Percentiles rank a stretch among this genome's conserved stretches.
These are phyloP conservation scores for Melanotaenia nigrans DNA, from an alignment of 2,797 vertebrate genomes.

Conservation along the genomic window DNA sequence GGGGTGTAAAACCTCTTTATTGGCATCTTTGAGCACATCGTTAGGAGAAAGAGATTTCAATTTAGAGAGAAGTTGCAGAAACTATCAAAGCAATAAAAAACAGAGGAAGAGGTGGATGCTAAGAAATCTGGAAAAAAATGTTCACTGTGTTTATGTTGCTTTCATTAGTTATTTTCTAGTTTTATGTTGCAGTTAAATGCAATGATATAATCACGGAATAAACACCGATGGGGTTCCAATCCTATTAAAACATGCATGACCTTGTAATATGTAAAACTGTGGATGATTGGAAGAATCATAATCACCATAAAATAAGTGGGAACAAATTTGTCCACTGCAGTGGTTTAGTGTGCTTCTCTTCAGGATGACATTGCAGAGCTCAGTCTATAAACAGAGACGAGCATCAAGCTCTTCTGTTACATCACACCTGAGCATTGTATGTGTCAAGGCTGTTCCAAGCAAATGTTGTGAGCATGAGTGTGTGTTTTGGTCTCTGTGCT, in stretches of 20 bases:
- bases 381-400: slow-evolving; percentile 23
- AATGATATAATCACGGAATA: background rate
- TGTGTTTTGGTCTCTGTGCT: slow-evolving; percentile 4
- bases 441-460: slow-evolving; percentile 40
- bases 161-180: slow-evolving; percentile 13
- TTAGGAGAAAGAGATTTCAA: slow-evolving; percentile 35
- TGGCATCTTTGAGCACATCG: slow-evolving; percentile 61
- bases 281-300: background rate
- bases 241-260: background rate
- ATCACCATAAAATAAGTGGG: slow-evolving; percentile 8
- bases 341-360: slow-evolving; percentile 29
- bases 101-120: slow-evolving; percentile 25
- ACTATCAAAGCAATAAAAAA: slow-evolving; percentile 42
- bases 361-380: slow-evolving; percentile 52
- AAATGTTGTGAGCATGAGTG: background rate
- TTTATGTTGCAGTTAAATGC: slow-evolving; percentile 16
- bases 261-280: slow-evolving; percentile 8
- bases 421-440: slow-evolving; percentile 55
- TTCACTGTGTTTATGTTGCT: slow-evolving; percentile 35
- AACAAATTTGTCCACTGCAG: slow-evolving; percentile 18
- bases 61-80: slow-evolving; percentile 55
- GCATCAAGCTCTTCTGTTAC: slow-evolving; percentile 32
- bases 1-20: slow-evolving; percentile 53
- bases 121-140: slow-evolving; percentile 6
- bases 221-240: slow-evolving; percentile 1